Conservation (phyloP, 2,888 invertebrate species). For the Branchellion lobata region DNA sequence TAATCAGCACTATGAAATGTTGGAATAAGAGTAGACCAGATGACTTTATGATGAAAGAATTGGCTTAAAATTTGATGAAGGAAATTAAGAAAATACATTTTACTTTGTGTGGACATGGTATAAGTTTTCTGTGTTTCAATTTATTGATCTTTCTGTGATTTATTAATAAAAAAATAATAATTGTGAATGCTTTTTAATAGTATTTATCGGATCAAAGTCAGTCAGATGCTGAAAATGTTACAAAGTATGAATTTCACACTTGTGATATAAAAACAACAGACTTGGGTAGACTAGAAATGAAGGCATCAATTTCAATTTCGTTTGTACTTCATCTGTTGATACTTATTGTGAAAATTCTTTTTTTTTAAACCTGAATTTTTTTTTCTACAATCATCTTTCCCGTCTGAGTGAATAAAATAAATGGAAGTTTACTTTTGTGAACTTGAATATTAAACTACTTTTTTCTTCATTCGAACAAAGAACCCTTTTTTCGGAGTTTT, state of each 20-base stretch:
- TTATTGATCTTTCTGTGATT: background rate
- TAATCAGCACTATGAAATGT: background rate
- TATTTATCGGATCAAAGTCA: too few species aligned
- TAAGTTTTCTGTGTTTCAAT: constrained; percentile 32
- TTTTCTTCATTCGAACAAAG: constrained; percentile 29
- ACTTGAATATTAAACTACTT: background rate
- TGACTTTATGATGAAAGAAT: background rate
- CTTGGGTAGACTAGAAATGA: background rate
- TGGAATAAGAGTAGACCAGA: background rate
- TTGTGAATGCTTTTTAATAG: too few species aligned
- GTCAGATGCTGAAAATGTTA: too few species aligned
- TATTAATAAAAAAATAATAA: background rate
- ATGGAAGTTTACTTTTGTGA: background rate
- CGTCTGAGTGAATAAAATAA: too few species aligned
- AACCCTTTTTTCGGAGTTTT: constrained; percentile 43
- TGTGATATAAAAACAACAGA: too few species aligned
- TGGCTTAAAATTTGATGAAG: too few species aligned
- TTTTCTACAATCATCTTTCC: background rate
- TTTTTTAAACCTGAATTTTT: background rate
- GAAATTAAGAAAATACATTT: background rate
- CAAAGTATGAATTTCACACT: too few species aligned
- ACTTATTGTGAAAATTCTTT: background rate
- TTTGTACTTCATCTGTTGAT: background rate
- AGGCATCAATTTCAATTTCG: background rate
- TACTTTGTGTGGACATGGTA: constrained; percentile 45